These are phyloP conservation scores for Eupeodes latifasciatus DNA, from an alignment of 2,888 invertebrate species.

Conservation along the genomic window DNA sequence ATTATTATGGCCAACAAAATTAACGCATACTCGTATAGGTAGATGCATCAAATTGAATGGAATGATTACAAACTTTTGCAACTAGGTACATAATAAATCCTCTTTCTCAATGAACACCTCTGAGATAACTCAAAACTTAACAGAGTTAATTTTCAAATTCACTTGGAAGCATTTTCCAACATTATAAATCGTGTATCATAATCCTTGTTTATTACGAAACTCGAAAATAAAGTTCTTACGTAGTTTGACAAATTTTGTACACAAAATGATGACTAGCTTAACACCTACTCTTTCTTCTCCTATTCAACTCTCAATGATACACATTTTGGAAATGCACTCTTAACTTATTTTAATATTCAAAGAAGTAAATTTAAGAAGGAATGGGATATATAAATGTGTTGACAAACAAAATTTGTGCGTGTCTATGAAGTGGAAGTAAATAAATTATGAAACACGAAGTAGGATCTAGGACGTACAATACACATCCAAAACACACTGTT, in stretches of 20 bases:
- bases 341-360: background rate
- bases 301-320: constrained; percentile 49
- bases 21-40: too few relatives aligned
- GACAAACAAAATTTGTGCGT: constrained; percentile 52
- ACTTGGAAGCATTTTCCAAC: constrained; percentile 34
- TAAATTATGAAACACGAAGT: constrained; percentile 55
- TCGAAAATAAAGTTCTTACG: constrained; percentile 6
- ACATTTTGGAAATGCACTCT: background rate
- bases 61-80: too few relatives aligned
- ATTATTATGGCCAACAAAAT: too few relatives aligned
- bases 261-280: constrained; percentile 43
- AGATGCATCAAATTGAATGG: too few relatives aligned
- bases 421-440: constrained; percentile 46
- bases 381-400: constrained; percentile 28
- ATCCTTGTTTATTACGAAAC: constrained; percentile 35
- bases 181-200: constrained; percentile 1
- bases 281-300: constrained; percentile 14
- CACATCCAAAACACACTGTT: background rate
- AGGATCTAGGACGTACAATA: background rate
- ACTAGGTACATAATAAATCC: too few relatives aligned
- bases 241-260: constrained; percentile 26
- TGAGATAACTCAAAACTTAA: constrained; percentile 65
- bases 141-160: constrained; percentile 42
- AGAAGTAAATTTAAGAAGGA: background rate
- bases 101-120: too few relatives aligned